Conservation (phyloP, 1,140 invertebrate genomes). For the Rhynchophorus ferrugineus region DNA sequence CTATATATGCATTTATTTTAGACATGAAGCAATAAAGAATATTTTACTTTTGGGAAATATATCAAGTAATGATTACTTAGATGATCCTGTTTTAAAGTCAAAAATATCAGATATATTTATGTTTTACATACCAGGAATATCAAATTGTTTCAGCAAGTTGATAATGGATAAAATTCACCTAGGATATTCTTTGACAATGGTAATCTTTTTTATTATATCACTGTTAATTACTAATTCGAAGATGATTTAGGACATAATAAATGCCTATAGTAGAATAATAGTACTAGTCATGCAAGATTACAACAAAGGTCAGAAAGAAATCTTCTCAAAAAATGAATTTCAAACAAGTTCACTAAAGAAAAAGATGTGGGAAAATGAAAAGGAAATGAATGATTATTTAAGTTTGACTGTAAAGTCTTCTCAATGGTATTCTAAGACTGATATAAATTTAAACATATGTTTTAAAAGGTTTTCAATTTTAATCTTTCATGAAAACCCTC, state of each 20-base stretch:
- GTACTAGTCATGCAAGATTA: slow-evolving; percentile 45
- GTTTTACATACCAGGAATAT: slow-evolving; percentile 56
- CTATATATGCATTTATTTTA: too few relatives aligned
- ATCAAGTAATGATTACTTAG: slow-evolving; percentile 40
- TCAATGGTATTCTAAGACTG: slow-evolving; percentile 51
- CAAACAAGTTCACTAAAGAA: slow-evolving; percentile 4
- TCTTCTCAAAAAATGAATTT: slow-evolving; percentile 2
- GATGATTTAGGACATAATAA: slow-evolving; percentile 45
- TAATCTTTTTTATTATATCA: slow-evolving; percentile 37
- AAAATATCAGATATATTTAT: slow-evolving; percentile 51
- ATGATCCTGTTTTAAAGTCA: slow-evolving; percentile 40
- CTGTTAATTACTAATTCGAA: too few relatives aligned
- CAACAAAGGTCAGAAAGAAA: slow-evolving; percentile 23
- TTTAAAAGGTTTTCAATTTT: slow-evolving; percentile 45
- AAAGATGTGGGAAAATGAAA: slow-evolving; percentile 30
- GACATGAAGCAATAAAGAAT: slow-evolving; percentile 46
- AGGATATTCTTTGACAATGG: slow-evolving; percentile 52
- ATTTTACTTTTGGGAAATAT: slow-evolving; percentile 50
- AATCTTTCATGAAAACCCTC: slow-evolving; percentile 46
- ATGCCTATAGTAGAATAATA: slow-evolving; percentile 44
- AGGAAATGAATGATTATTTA: slow-evolving; percentile 41
- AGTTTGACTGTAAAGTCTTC: slow-evolving; percentile 40
- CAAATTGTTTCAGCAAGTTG: slow-evolving; percentile 49
- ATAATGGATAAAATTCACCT: slow-evolving; percentile 48
- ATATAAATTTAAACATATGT: slow-evolving; percentile 46